These are phyloP conservation scores for Troides helena DNA, from an alignment of 2,888 invertebrate genomes.

Conservation along the genomic window DNA sequence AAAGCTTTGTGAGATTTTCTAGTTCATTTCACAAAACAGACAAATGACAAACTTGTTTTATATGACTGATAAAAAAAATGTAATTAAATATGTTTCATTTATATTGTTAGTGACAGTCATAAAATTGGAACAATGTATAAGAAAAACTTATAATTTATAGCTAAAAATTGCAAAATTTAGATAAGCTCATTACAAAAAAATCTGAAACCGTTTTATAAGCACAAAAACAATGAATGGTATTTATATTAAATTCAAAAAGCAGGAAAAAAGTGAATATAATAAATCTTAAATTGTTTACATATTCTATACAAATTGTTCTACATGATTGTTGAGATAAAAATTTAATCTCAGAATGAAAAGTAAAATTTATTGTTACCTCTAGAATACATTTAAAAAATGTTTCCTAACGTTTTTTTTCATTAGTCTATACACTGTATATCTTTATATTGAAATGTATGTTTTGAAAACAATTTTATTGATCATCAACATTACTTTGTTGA, in stretches of 20 bases:
- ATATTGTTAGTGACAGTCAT: background rate
- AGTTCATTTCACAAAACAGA: no score
- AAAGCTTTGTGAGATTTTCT: no score
- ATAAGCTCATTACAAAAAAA: background rate
- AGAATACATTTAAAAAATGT: slow-evolving; percentile 28
- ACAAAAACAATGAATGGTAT: no score
- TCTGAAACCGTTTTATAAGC: no score
- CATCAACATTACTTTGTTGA: background rate
- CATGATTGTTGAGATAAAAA: background rate
- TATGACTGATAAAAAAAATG: background rate
- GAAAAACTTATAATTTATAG: no score
- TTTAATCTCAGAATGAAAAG: slow-evolving; percentile 10
- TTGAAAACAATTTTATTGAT: background rate
- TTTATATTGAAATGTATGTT: background rate
- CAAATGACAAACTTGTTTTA: no score
- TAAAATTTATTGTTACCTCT: slow-evolving; percentile 30
- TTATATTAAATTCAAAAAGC: no score
- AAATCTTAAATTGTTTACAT: no score
- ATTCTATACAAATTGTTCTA: background rate
- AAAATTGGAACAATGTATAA: no score
- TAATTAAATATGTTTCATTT: background rate
- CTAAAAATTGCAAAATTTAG: background rate
- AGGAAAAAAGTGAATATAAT: no score
- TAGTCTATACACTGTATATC: background rate
- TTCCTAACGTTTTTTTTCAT: background rate